These are phyloP conservation scores for Orius laevigatus DNA, from an alignment of 1,140 invertebrate genomes.

Conservation along the genomic window DNA sequence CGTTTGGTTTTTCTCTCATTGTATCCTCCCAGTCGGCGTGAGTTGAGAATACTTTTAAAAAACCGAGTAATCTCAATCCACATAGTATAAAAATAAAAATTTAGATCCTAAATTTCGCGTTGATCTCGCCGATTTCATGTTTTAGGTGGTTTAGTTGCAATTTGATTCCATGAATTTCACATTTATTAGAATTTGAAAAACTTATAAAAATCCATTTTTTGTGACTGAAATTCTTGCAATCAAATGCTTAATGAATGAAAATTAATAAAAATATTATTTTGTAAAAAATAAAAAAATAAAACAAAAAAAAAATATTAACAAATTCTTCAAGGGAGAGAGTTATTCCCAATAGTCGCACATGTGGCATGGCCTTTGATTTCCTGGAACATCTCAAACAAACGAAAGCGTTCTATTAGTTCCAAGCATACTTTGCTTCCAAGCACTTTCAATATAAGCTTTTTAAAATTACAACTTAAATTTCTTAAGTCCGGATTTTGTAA, in stretches of 20 bases:
- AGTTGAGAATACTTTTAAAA: neutral
- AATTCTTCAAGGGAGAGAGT: slow-evolving; percentile 10
- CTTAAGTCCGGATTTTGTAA: slow-evolving; percentile 1
- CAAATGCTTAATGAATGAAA: neutral
- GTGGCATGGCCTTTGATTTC: slow-evolving; percentile 9
- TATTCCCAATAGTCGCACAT: slow-evolving; percentile 9
- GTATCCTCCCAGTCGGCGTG: neutral
- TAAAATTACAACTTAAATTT: neutral
- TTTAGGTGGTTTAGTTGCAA: too few species aligned
- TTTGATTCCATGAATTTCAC: too few species aligned
- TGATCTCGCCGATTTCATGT: too few species aligned
- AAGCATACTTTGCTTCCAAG: slow-evolving; percentile 6
- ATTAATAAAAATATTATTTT: slow-evolving; percentile 10
- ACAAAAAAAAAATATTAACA: slow-evolving; percentile 3
- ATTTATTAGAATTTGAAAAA: too few species aligned
- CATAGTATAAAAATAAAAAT: neutral
- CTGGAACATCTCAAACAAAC: slow-evolving; percentile 22
- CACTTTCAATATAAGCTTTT: slow-evolving; percentile 1
- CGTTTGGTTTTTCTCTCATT: neutral
- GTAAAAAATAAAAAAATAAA: neutral
- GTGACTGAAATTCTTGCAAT: neutral
- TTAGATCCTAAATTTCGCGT: neutral
- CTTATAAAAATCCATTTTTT: neutral
- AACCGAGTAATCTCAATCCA: neutral
- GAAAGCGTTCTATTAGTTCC: slow-evolving; percentile 18